A percentile compares a stretch with the other conserved stretches of the same genome.
Evolutionary conservation across 2,797 vertebrate species (phyloP).

Genomic region (Coluber constrictor): DNA sequence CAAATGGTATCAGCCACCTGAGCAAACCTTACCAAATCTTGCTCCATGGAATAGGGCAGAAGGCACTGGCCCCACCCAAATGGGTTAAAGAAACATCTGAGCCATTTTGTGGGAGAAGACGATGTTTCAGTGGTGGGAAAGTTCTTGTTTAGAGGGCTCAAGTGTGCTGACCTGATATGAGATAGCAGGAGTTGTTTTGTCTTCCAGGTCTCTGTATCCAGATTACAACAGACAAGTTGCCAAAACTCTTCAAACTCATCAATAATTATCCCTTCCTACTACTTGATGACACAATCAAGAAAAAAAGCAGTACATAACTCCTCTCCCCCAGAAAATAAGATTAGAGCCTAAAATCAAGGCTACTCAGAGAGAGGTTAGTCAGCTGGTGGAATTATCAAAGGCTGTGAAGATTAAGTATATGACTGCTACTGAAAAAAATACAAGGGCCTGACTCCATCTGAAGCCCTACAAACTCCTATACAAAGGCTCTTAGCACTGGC

Average conservation of each 20-base stretch:
- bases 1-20: background rate
- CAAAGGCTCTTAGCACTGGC: background rate
- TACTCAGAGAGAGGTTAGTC: background rate
- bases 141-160: background rate
- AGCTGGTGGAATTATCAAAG: background rate
- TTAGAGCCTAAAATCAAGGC: background rate
- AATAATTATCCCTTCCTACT: background rate
- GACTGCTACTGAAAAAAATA: background rate
- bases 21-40: background rate
- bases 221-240: background rate
- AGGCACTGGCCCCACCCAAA: background rate
- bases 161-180: background rate
- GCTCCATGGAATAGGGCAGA: background rate
- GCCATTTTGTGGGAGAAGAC: background rate
- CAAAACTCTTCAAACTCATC: background rate
- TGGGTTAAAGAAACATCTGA: background rate
- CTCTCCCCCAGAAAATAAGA: background rate
- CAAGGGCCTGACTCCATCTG: background rate
- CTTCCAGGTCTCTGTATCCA: background rate
- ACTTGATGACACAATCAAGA: background rate
- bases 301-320: too few relatives aligned
- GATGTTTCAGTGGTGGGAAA: background rate
- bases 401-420: background rate
- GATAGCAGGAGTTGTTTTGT: background rate
- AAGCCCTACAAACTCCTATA: background rate